Evolutionary conservation across 1,140 invertebrate genomes (phyloP).

Genomic region (Chymomyza costata): DNA sequence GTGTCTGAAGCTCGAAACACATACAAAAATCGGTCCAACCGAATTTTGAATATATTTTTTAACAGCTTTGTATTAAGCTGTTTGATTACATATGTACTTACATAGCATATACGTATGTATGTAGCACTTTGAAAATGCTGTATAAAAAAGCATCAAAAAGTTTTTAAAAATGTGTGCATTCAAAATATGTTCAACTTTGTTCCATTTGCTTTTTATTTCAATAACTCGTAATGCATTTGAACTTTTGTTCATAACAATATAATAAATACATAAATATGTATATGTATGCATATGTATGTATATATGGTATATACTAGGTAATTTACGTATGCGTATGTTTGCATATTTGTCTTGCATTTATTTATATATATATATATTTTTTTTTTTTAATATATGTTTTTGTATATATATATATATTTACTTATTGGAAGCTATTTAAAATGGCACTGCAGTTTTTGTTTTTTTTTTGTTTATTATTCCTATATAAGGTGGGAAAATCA

Average conservation of each 20-base stretch:
- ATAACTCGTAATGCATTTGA: slow-evolving; percentile 64
- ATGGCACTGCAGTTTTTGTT: slow-evolving; percentile 74
- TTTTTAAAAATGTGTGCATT: slow-evolving; percentile 58
- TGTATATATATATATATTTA: slow-evolving; percentile 41
- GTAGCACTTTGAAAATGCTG: slow-evolving; percentile 30
- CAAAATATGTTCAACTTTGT: slow-evolving; percentile 71
- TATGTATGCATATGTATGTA: slow-evolving; percentile 35
- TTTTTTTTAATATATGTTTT: slow-evolving; percentile 15
- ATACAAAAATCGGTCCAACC: too few species aligned
- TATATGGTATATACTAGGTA: slow-evolving; percentile 47
- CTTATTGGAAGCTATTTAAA: slow-evolving; percentile 75
- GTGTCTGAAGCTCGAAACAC: too few species aligned
- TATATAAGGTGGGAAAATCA: slow-evolving; percentile 75
- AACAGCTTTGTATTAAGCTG: too few species aligned
- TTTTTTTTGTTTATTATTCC: slow-evolving; percentile 57
- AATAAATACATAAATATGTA: slow-evolving; percentile 59
- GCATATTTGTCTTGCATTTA: slow-evolving; percentile 29
- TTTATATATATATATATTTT: slow-evolving; percentile 26
- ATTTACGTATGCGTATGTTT: slow-evolving; percentile 37
- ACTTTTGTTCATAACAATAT: slow-evolving; percentile 71
- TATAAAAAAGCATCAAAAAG: slow-evolving; percentile 65
- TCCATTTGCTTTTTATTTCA: slow-evolving; percentile 54
- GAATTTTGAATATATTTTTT: too few species aligned
- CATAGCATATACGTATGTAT: too few species aligned
- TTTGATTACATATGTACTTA: too few species aligned